phyloP scores from a whole-genome alignment of 2,113 vertebrate species.

The Pygoscelis antarcticus region DNA sequence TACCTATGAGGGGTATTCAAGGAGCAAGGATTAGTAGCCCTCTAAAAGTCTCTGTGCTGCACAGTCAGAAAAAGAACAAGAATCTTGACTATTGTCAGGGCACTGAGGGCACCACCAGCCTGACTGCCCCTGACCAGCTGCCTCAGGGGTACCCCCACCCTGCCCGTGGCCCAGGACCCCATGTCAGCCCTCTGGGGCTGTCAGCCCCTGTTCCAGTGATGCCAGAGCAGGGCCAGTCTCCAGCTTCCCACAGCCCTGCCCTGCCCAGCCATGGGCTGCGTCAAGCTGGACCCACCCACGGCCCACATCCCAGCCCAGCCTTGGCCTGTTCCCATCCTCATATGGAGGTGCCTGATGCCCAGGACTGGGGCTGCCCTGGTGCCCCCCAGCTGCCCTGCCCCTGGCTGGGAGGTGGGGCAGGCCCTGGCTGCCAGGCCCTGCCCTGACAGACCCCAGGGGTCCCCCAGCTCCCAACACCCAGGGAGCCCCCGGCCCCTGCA shows the following conservation, averaged over 20 bases:
- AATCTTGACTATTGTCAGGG: background rate
- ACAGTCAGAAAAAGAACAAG: background rate
- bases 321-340: background rate
- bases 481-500: background rate
- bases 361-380: background rate
- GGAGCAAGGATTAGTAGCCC: background rate
- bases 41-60: background rate
- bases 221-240: background rate
- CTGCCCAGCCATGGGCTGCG: rapidly evolving
- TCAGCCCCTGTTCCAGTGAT: rapidly evolving
- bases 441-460: rapidly evolving
- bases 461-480: background rate
- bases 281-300: rapidly evolving
- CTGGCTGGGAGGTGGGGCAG: rapidly evolving
- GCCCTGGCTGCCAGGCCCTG: rapidly evolving
- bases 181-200: rapidly evolving
- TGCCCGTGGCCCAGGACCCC: background rate
- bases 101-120: background rate
- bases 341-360: rapidly evolving
- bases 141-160: background rate
- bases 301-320: rapidly evolving
- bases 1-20: background rate
- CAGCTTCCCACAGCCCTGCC: background rate
- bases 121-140: background rate
- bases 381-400: rapidly evolving